Conservation (phyloP, 2,797 vertebrate genomes). For the Phoebastria nigripes region DNA sequence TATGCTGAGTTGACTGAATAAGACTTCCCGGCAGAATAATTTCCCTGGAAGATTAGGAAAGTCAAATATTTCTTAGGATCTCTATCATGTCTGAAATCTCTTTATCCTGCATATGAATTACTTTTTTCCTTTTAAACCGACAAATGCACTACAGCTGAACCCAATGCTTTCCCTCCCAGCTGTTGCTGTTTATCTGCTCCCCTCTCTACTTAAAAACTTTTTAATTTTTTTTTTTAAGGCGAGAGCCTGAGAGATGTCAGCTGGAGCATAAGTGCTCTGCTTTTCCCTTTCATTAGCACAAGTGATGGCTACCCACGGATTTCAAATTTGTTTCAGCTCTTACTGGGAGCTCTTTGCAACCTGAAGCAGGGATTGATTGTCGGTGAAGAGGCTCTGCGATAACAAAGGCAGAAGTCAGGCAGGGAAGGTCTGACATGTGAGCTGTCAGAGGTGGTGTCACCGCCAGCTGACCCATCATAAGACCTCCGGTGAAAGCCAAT, state of each 20-base stretch:
- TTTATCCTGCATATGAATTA: background rate
- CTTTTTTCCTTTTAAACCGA: background rate
- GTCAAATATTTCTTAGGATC: conserved; percentile 36
- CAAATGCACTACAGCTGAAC: background rate
- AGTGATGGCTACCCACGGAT: conserved; percentile 64
- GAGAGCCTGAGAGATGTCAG: conserved; percentile 75
- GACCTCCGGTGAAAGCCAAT: conserved; percentile 74
- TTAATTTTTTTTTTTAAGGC: background rate
- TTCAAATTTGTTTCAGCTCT: conserved; percentile 56
- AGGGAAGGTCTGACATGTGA: conserved; percentile 83
- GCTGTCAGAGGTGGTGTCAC: conserved; percentile 84
- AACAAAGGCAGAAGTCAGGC: conserved; percentile 81
- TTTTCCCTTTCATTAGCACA: conserved; percentile 55
- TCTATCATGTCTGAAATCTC: conserved; percentile 35
- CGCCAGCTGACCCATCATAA: conserved; percentile 91
- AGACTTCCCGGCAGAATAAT: background rate
- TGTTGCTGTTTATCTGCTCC: conserved; percentile 65
- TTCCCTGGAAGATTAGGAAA: conserved; percentile 30
- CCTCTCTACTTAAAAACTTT: conserved; percentile 4
- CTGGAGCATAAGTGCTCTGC: conserved; percentile 70
- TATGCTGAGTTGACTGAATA: conserved; percentile 13
- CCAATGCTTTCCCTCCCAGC: conserved; percentile 74
- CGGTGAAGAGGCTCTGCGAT: conserved; percentile 62
- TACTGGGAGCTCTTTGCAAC: conserved; percentile 28
- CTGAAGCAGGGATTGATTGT: conserved; percentile 38